Percentiles rank a stretch among this genome's conserved stretches.
Conservation (phyloP, 2,888 invertebrate species). For the Nemotelus pantherinus region DNA sequence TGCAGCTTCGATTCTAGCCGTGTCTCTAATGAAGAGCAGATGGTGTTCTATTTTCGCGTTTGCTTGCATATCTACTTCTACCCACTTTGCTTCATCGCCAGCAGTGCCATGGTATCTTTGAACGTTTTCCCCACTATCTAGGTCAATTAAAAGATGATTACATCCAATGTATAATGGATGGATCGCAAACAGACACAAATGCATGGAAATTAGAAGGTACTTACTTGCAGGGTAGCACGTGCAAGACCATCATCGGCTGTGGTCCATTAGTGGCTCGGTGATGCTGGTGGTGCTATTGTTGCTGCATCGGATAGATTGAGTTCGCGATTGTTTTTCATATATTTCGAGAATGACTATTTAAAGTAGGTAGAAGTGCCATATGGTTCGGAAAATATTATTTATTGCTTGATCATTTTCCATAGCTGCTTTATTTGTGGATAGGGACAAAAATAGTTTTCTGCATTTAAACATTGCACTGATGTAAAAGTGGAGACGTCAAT, state of each 20-base stretch:
- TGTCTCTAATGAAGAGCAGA: conserved; percentile 35
- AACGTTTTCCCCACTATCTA: conserved; percentile 40
- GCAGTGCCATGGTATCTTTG: too few relatives aligned
- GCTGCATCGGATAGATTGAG: not conserved
- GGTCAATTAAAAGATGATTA: conserved; percentile 50
- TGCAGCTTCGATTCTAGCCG: too few relatives aligned
- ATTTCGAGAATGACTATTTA: too few relatives aligned
- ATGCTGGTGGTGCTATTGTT: conserved; percentile 2
- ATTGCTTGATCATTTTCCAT: too few relatives aligned
- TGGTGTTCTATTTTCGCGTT: conserved; percentile 25
- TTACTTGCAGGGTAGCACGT: not conserved
- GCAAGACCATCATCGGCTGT: not conserved
- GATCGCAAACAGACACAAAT: not conserved
- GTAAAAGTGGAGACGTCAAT: too few relatives aligned
- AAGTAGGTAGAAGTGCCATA: too few relatives aligned
- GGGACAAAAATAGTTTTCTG: too few relatives aligned
- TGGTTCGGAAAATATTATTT: too few relatives aligned
- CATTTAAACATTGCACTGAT: too few relatives aligned
- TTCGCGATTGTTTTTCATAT: not conserved
- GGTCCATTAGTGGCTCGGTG: conserved; percentile 34
- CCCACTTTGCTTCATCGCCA: too few relatives aligned
- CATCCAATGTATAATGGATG: conserved; percentile 27
- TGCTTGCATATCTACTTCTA: not conserved
- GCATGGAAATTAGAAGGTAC: conserved; percentile 16
- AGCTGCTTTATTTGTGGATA: too few relatives aligned